Base-by-base conservation (phyloP, 2,797 vertebrate genomes). In the Anabacerthia variegaticeps region DNA sequence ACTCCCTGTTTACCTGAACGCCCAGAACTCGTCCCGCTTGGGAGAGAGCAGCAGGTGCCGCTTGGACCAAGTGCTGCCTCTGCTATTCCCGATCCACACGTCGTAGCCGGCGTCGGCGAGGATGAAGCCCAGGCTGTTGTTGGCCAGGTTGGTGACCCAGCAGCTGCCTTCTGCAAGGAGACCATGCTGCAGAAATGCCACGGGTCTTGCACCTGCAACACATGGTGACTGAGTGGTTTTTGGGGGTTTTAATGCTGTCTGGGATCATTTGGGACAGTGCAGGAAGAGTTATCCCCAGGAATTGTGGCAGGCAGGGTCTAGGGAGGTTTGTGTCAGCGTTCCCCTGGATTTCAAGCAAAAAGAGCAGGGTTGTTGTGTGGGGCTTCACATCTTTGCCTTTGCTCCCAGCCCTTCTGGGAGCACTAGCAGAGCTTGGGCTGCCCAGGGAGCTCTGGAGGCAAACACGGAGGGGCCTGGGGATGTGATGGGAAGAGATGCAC, bases 121-220 rank as follows among this genome's bases (percentile, higher is more conserved):
- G 55, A 93, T 55, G 86, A 89, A 93, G 86, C 58, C 75, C 58
- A 89, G 75, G 52, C 80, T 92, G 81, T 3, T 89, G 81, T 85
- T 85, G 86, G 41, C 1, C 65, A 76, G 0, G 34, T 71, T 93
- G 75, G 69, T 61, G 34, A 89, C 2, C 81, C 91, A 85, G 37
- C 0, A 12, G 52, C 75, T 93, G 52, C 91, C 86, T 39, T 89
- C 86, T 85, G 3, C 13, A 3, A 93, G 66, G 65, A 85, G 9
- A 8, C 69, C 41, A 0, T 85, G 81, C n/a, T 93, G 81, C 58
- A 85, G 75, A 1, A 89, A 27, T 1, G 1, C 32, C 15, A 76
- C 28, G 1, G 81, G 81, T 10, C 86, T 93, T 2, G 2, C 32
- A 24, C 91, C 75, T 89, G 86, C 36, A 92, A 39, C 20, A 85